Conservation (phyloP, 2,113 vertebrate genomes). For the Gracilinanus agilis region DNA sequence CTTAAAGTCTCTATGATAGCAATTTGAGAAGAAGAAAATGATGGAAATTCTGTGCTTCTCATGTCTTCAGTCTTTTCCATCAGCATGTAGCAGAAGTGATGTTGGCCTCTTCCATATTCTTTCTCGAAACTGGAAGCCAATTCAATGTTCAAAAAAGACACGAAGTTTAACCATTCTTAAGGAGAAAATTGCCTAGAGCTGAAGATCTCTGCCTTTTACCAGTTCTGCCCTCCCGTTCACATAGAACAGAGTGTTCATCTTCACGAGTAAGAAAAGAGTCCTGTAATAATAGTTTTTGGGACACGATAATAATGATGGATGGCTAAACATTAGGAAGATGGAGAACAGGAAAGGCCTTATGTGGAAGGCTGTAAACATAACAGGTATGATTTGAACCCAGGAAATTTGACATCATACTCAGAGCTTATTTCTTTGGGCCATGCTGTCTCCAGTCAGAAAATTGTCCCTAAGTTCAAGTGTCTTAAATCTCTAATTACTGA, state of each 20-base stretch:
- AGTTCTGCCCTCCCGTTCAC: background rate
- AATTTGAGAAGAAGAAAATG: background rate
- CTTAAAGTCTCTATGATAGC: no score
- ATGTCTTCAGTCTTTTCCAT: background rate
- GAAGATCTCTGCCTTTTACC: background rate
- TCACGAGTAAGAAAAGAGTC: background rate
- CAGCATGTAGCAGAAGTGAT: background rate
- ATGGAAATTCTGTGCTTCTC: background rate
- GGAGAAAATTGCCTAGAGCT: background rate
- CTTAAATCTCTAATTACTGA: background rate
- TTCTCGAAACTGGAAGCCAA: background rate
- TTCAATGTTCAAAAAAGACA: background rate
- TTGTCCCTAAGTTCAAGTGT: background rate
- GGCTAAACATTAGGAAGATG: no score
- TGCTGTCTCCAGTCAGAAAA: background rate
- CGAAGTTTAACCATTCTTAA: background rate
- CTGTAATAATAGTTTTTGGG: background rate
- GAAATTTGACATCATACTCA: background rate
- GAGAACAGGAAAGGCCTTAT: background rate
- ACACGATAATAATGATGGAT: no score
- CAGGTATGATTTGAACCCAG: background rate
- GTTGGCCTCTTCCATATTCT: background rate
- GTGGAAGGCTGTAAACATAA: background rate
- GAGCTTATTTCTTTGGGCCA: background rate
- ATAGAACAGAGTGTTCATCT: background rate